A percentile compares a stretch with the other conserved stretches of the same genome.
phyloP scores from a whole-genome alignment of 2,888 invertebrate species.

The Epistrophe eligans region DNA sequence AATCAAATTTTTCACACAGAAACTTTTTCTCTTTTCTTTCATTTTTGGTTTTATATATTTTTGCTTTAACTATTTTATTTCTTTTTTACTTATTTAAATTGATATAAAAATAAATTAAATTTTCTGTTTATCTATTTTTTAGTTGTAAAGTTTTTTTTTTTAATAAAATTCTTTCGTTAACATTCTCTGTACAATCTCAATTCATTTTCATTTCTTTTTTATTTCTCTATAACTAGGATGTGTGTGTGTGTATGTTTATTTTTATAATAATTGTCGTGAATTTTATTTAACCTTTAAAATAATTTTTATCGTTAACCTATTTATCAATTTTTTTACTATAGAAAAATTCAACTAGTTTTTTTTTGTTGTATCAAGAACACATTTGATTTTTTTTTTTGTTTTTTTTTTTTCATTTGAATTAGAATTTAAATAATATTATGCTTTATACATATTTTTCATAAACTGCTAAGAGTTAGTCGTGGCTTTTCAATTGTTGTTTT shows the following conservation, averaged over 20 bases:
- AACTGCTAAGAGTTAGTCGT: conserved; percentile 53
- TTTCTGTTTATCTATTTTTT: conserved; percentile 67
- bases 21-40: conserved; percentile 19
- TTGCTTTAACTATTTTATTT: conserved; percentile 37
- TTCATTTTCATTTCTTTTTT: conserved; percentile 58
- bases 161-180: conserved; percentile 67
- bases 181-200: conserved; percentile 69
- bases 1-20: conserved; percentile 13
- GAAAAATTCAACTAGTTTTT: conserved; percentile 66
- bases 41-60: conserved; percentile 30
- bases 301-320: conserved; percentile 66
- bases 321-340: conserved; percentile 65
- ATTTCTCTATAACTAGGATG: conserved; percentile 50
- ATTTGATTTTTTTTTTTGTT: conserved; percentile 50
- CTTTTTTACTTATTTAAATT: conserved; percentile 61
- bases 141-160: conserved; percentile 63
- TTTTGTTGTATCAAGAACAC: conserved; percentile 66
- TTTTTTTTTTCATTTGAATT: conserved; percentile 40
- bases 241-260: conserved; percentile 46
- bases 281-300: conserved; percentile 80
- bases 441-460: conserved; percentile 3
- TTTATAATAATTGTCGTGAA: conserved; percentile 78
- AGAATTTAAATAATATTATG: conserved; percentile 13
- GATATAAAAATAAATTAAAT: conserved; percentile 76
- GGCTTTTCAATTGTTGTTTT: conserved; percentile 20